phyloP scores from a whole-genome alignment of 2,888 invertebrate species.

The Conchocele bisecta region DNA sequence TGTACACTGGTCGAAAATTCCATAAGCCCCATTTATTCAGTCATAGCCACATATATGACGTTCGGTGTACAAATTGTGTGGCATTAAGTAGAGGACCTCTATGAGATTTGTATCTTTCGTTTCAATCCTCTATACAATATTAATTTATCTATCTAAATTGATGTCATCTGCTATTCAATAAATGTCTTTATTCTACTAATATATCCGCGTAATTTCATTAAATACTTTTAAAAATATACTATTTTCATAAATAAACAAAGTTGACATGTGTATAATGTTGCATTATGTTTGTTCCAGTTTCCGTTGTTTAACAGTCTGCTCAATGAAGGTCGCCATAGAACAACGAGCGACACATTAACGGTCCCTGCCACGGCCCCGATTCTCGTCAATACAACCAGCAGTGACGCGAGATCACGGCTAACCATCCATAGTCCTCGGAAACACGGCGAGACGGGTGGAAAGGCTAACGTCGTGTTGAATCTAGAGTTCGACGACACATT shows the following conservation, averaged over 20 bases:
- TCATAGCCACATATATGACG: too few relatives aligned
- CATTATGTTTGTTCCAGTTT: slow-evolving; percentile 35
- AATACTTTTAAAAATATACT: too few relatives aligned
- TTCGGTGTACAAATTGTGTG: too few relatives aligned
- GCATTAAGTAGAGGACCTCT: too few relatives aligned
- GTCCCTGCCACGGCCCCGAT: slow-evolving; percentile 50
- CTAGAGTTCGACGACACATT: neutral
- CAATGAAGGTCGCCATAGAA: slow-evolving; percentile 14
- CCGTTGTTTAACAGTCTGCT: slow-evolving; percentile 45
- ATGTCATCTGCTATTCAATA: too few relatives aligned
- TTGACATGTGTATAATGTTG: neutral
- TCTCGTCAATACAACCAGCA: neutral
- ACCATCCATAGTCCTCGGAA: neutral
- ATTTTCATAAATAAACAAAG: neutral
- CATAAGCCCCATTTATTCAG: too few relatives aligned
- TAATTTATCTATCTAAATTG: too few relatives aligned
- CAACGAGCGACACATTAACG: neutral
- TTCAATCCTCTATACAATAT: too few relatives aligned
- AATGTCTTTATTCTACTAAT: too few relatives aligned
- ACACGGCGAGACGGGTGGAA: neutral
- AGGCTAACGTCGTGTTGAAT: neutral
- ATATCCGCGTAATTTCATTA: too few relatives aligned
- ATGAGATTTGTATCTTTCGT: too few relatives aligned
- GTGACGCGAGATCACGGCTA: neutral
- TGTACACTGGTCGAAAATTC: too few relatives aligned